Base-by-base conservation (phyloP, 2,797 vertebrate species). In the Malacoctenus gilli region DNA sequence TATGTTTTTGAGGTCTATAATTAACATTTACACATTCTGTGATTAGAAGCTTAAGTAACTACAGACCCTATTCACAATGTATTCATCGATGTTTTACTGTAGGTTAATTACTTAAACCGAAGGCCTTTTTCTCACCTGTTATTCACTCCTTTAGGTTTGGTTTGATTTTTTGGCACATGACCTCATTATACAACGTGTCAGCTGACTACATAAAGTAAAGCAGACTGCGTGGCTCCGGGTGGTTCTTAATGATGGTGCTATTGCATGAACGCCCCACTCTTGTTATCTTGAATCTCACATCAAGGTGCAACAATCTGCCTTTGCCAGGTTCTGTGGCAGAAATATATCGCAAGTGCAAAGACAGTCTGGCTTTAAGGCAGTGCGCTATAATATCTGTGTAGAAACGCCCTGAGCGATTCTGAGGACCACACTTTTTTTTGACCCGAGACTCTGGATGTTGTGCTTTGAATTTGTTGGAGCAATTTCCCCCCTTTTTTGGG, bases 71-170 rank as follows among this genome's bases (percentile, higher is more conserved):
- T n/a, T 52, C 48, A 58, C 19, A 40, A 5, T 12, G 9, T 35
- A 30, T 54, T 43, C 59, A 59, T 71, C 22, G 39, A 13, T 35
- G 14, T 51, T 15, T 61, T 16, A 14, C 14, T 7, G n/a, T 1
- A 0, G 20, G 23, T 68, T 51, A 40, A 51, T 68, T 39, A 39
- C 50, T 56, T 56, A 4, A 56, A 50, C 51, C 5, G 4, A 31
- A 8, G 1, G 38, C 31, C 46, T 18, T 47, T 53, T 51, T 41
- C 22, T 41, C 22, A 59, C 42, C 37, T 42, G 12, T 13, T 54
- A 32, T 23, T 31, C 44, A 34, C 51, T 55, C 13, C 13, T 1
- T 23, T 19, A 21, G 18, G 16, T 44, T 35, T 11, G 11, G 28
- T 9, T 34, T 40, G 10, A 19, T 25, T 15, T 19, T 13, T 39